phyloP scores from a whole-genome alignment of 1,140 invertebrate genomes.

The Chironomus striatipennis region DNA sequence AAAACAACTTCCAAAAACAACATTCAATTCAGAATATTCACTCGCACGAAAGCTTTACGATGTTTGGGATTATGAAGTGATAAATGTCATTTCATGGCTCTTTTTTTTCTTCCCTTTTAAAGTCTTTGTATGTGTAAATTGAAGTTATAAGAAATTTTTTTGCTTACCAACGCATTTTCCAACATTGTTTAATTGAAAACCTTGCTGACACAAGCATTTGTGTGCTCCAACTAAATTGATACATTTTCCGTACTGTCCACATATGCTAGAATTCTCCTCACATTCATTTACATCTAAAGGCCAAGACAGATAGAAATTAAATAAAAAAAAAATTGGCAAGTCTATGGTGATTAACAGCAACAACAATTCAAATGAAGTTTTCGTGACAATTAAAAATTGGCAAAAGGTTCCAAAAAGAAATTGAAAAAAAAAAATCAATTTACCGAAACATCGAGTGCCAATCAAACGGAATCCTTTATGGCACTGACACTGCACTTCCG shows the following conservation, averaged over 20 bases:
- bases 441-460: conserved; percentile 10
- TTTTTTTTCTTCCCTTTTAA: too few species aligned
- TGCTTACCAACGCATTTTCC: conserved; percentile 4
- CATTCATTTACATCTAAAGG: not conserved
- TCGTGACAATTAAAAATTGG: not conserved
- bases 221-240: conserved; percentile 1
- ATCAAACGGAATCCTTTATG: conserved; percentile 21
- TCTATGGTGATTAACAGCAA: not conserved
- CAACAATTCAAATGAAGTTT: not conserved
- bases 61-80: not conserved
- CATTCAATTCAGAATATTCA: not conserved
- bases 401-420: not conserved
- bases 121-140: too few species aligned
- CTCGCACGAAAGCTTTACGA: not conserved
- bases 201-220: conserved; percentile 7
- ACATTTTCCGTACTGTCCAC: not conserved
- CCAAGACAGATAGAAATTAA: not conserved
- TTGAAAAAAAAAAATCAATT: not conserved
- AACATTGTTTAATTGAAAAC: not conserved
- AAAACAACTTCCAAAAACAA: not conserved
- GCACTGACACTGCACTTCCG: conserved; percentile 2
- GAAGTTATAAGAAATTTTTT: not conserved
- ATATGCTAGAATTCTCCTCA: not conserved
- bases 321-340: not conserved
- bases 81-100: not conserved